Conservation (phyloP, 53 echinoderm and acorn worm genomes). For the Zoroaster sp. region DNA sequence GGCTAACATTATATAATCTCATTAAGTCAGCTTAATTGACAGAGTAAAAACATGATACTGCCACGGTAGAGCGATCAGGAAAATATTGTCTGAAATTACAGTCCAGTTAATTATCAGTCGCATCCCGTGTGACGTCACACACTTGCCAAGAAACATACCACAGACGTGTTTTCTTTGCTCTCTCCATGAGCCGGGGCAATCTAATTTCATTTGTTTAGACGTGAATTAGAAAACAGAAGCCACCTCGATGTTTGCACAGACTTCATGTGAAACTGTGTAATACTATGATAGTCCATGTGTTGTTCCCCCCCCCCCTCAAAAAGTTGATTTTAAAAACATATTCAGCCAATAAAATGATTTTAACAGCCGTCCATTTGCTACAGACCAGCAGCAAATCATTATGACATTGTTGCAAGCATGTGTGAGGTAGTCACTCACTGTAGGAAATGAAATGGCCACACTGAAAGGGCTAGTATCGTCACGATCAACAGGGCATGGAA, state of each 20-base stretch:
- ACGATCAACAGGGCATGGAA: too few species aligned
- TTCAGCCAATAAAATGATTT: too few species aligned
- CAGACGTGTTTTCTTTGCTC: background rate
- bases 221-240: background rate
- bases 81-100: background rate
- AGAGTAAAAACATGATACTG: background rate
- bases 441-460: too few species aligned
- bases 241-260: background rate
- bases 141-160: background rate
- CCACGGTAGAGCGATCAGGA: background rate
- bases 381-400: too few species aligned
- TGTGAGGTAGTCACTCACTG: too few species aligned
- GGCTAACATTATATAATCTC: background rate
- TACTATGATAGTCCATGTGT: too few species aligned
- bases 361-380: too few species aligned
- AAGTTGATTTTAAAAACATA: too few species aligned
- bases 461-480: too few species aligned
- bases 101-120: background rate
- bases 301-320: too few species aligned
- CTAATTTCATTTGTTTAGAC: background rate
- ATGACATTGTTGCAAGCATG: too few species aligned
- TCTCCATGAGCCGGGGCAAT: background rate
- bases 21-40: background rate
- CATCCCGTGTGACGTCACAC: slow-evolving; percentile 3
- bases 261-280: background rate